Conservation (phyloP, 2,113 vertebrate species). For the Tyto alba region DNA sequence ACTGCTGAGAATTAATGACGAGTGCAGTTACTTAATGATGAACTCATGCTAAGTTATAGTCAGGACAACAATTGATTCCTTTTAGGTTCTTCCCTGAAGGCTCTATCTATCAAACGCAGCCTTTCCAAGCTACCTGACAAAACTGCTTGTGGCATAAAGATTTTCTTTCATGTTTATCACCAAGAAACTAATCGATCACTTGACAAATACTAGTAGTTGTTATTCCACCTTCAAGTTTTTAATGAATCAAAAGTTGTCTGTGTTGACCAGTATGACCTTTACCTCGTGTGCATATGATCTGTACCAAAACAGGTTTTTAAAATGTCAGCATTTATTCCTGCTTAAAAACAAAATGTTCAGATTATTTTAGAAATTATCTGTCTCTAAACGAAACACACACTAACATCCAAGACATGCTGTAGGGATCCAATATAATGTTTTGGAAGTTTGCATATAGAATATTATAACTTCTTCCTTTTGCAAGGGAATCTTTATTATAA, state of each 20-base stretch:
- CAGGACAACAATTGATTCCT: constrained; percentile 39
- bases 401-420: neutral
- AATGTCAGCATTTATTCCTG: neutral
- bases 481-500: neutral
- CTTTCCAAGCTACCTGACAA: constrained; percentile 23
- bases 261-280: neutral
- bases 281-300: neutral
- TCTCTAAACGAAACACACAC: neutral
- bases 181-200: constrained; percentile 22
- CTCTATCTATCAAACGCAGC: constrained; percentile 51
- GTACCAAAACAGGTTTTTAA: neutral
- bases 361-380: neutral
- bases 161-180: constrained; percentile 61
- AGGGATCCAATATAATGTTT: neutral
- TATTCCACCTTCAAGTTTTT: neutral
- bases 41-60: constrained; percentile 16
- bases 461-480: neutral
- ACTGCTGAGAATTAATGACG: neutral
- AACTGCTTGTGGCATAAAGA: constrained; percentile 40
- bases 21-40: constrained; percentile 10
- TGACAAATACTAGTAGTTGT: neutral
- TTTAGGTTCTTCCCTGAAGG: neutral
- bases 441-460: too few species aligned
- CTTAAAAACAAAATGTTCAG: neutral
- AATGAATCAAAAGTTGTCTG: neutral